These are phyloP conservation scores for Salvator merianae DNA, from an alignment of 2,113 vertebrate genomes.

Conservation along the genomic window DNA sequence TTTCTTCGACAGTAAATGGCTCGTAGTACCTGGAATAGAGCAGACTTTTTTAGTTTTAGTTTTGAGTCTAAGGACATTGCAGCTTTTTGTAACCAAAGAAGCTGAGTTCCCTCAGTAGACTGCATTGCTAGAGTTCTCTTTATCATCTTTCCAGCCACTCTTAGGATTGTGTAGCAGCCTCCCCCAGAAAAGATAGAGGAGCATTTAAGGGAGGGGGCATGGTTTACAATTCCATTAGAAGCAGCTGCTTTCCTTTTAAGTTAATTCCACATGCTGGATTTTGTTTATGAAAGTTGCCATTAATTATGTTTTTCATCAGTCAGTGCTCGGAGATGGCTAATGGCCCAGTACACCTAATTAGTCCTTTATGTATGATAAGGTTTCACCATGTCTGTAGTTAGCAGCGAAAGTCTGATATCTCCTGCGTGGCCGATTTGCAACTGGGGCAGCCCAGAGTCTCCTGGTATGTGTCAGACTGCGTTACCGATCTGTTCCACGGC, in stretches of 20 bases:
- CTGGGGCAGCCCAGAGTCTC: background rate
- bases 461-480: slow-evolving; percentile 16
- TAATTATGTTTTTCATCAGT: slow-evolving; percentile 70
- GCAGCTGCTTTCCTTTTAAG: slow-evolving; percentile 68
- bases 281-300: slow-evolving; percentile 70
- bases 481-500: slow-evolving; percentile 3
- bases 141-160: slow-evolving; percentile 46
- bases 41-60: background rate
- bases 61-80: slow-evolving; percentile 47
- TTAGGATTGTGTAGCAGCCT: slow-evolving; percentile 53
- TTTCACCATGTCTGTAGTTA: slow-evolving; percentile 59
- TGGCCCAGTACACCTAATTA: slow-evolving; percentile 70
- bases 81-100: slow-evolving; percentile 47
- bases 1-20: no score
- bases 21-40: background rate
- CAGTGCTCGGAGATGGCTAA: slow-evolving; percentile 66
- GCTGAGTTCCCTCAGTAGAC: slow-evolving; percentile 52
- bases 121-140: slow-evolving; percentile 53
- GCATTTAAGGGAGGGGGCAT: slow-evolving; percentile 66
- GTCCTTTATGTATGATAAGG: slow-evolving; percentile 68
- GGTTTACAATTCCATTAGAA: slow-evolving; percentile 66
- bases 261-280: slow-evolving; percentile 62
- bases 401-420: slow-evolving; percentile 34
- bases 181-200: slow-evolving; percentile 60
- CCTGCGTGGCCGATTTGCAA: background rate